phyloP scores from a whole-genome alignment of 2,797 vertebrate species.

The Eremophila alpestris region DNA sequence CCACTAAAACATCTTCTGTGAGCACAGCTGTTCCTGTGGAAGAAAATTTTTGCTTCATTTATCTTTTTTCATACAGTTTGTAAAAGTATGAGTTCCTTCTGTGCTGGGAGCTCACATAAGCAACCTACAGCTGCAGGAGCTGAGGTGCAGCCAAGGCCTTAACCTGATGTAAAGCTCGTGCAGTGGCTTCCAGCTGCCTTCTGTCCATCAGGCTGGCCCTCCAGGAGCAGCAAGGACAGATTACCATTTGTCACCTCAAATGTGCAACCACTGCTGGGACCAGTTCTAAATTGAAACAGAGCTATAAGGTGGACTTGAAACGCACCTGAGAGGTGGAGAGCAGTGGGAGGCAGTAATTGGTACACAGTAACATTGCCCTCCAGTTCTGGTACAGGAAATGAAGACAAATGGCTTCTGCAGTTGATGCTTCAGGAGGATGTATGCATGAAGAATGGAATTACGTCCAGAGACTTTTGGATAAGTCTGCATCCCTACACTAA shows the following conservation, averaged over 20 bases:
- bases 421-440: background rate
- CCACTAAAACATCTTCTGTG: background rate
- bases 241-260: background rate
- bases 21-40: background rate
- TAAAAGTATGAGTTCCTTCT: background rate
- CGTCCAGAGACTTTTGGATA: background rate
- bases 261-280: background rate
- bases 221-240: background rate
- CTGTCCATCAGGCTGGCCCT: background rate
- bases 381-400: background rate
- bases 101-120: background rate
- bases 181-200: background rate
- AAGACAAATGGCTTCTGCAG: background rate
- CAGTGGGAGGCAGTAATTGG: background rate
- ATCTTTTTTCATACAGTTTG: background rate
- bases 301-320: background rate
- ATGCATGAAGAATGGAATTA: background rate
- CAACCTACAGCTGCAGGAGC: background rate
- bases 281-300: background rate
- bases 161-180: background rate
- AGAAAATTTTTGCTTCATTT: background rate
- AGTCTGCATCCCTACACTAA: fast-evolving
- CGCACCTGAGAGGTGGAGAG: background rate
- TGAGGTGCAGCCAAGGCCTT: fast-evolving
- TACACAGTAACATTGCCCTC: background rate